A percentile compares a stretch with the other conserved stretches of the same genome.
Evolutionary conservation across 2,113 vertebrate genomes (phyloP).

Genomic region (Gorsachius goisagi): DNA sequence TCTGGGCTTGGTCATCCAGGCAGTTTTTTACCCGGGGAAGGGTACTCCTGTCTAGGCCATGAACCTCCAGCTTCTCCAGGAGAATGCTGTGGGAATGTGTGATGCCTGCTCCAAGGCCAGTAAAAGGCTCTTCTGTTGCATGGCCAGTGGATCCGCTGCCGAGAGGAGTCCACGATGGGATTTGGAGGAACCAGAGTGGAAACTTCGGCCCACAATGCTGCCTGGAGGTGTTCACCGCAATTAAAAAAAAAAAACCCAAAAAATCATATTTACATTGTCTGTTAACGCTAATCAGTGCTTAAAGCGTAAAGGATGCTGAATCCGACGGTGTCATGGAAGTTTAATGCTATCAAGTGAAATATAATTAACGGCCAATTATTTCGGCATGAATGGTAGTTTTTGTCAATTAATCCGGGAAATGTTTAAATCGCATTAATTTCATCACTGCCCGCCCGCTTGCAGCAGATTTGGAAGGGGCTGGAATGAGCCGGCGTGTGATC

Average conservation of each 20-base stretch:
- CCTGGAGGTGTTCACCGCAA: background rate
- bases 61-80: too few relatives aligned
- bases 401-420: background rate
- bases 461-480: background rate
- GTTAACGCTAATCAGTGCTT: background rate
- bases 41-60: too few relatives aligned
- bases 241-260: background rate
- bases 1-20: too few relatives aligned
- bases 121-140: background rate
- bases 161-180: background rate
- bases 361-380: conserved; percentile 42
- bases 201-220: background rate
- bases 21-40: too few relatives aligned
- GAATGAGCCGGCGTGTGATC: background rate
- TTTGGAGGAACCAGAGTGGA: background rate
- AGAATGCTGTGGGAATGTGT: too few relatives aligned
- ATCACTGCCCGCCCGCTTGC: background rate
- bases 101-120: background rate
- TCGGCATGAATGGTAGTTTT: background rate
- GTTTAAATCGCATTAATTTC: background rate
- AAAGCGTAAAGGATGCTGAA: background rate
- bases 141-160: background rate
- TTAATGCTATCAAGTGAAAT: background rate
- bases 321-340: background rate
- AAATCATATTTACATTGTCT: background rate